Percentiles rank a stretch among this genome's conserved stretches.
These are phyloP conservation scores for Papilio aristodemus DNA, from an alignment of 1,140 invertebrate species.

Conservation along the genomic window DNA sequence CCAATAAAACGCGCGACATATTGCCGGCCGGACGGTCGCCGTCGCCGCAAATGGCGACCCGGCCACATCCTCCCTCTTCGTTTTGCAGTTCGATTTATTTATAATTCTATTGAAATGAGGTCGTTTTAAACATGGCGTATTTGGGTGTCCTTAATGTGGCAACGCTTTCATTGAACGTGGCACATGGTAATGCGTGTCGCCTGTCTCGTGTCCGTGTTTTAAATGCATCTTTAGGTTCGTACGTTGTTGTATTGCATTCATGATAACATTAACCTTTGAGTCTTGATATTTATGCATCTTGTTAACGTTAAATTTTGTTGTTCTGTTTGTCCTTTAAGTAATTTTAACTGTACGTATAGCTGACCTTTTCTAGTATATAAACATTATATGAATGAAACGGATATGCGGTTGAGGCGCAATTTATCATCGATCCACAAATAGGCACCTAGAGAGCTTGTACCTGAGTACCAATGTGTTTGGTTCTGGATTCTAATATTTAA, in stretches of 20 bases:
- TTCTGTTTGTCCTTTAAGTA: background rate
- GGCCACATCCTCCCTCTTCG: conserved; percentile 30
- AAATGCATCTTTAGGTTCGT: conserved; percentile 11
- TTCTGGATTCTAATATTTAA: too few relatives aligned
- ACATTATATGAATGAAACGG: background rate
- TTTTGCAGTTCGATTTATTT: conserved; percentile 45
- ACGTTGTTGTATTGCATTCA: background rate
- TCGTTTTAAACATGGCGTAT: conserved; percentile 32
- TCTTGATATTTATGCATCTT: conserved; percentile 7
- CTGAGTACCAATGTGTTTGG: too few relatives aligned
- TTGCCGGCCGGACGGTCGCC: conserved; percentile 39
- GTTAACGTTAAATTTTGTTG: conserved; percentile 6
- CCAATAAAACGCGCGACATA: conserved; percentile 49
- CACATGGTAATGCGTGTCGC: background rate
- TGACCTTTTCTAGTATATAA: background rate
- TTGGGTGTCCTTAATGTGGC: conserved; percentile 35
- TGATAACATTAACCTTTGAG: conserved; percentile 15
- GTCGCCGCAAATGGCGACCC: conserved; percentile 41
- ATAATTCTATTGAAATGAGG: conserved; percentile 33
- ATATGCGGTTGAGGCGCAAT: too few relatives aligned
- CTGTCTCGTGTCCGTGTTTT: background rate
- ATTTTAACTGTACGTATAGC: background rate
- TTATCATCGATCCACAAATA: background rate
- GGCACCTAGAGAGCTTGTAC: background rate
- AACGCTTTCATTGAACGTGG: background rate